phyloP scores from a whole-genome alignment of 2,888 invertebrate genomes.

The Drosophila aldrichi region DNA sequence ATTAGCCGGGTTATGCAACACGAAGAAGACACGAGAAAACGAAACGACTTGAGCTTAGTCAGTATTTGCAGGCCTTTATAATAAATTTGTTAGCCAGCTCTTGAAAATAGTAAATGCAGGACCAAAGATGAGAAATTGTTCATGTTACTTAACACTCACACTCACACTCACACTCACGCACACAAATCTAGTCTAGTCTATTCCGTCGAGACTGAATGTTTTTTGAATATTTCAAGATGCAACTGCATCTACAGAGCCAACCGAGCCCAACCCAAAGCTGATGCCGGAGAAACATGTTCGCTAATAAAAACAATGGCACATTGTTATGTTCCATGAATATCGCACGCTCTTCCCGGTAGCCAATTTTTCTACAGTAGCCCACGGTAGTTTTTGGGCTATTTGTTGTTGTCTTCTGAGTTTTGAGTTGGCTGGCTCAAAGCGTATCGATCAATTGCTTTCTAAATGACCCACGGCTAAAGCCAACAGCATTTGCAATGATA shows the following conservation, averaged over 20 bases:
- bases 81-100: slow-evolving; percentile 69
- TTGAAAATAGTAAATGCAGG: slow-evolving; percentile 39
- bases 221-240: slow-evolving; percentile 30
- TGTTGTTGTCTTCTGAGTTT: slow-evolving; percentile 19
- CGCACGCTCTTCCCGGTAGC: slow-evolving; percentile 77
- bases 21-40: slow-evolving; percentile 70
- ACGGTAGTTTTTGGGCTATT: slow-evolving; percentile 64
- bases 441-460: slow-evolving; percentile 78
- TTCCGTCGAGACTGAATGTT: background rate
- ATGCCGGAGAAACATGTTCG: slow-evolving; percentile 12
- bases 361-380: slow-evolving; percentile 70
- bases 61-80: slow-evolving; percentile 52
- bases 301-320: slow-evolving; percentile 74
- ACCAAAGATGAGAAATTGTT: slow-evolving; percentile 18
- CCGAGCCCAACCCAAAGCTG: slow-evolving; percentile 28
- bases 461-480: slow-evolving; percentile 76
- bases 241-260: background rate
- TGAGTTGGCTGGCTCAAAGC: slow-evolving; percentile 35
- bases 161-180: slow-evolving; percentile 14
- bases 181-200: slow-evolving; percentile 32
- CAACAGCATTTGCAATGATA: slow-evolving; percentile 61
- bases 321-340: slow-evolving; percentile 73
- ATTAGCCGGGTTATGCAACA: slow-evolving; percentile 80
- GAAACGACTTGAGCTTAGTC: slow-evolving; percentile 10
- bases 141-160: slow-evolving; percentile 8